These are phyloP conservation scores for Alloplasta piceator DNA, from an alignment of 2,888 invertebrate species.

Conservation along the genomic window DNA sequence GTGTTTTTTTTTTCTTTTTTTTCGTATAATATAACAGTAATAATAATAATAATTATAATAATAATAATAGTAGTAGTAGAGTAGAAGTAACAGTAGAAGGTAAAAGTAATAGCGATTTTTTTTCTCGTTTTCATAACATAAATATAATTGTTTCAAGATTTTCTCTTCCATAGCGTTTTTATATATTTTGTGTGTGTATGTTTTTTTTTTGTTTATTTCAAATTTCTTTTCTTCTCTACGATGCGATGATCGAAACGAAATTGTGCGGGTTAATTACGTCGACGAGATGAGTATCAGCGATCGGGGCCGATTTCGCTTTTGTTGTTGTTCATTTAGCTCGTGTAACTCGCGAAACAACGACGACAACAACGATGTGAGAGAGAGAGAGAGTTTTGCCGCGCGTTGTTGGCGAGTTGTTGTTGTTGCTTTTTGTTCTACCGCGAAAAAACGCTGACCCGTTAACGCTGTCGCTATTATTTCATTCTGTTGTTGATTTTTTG, in stretches of 20 bases:
- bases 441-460: not conserved
- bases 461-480: conserved; percentile 25
- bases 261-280: conserved; percentile 55
- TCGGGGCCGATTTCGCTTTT: not conserved
- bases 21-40: conserved; percentile 73
- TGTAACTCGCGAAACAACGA: not conserved
- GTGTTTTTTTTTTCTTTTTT: conserved; percentile 62
- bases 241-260: conserved; percentile 46
- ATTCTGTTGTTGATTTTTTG: conserved; percentile 15
- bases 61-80: conserved; percentile 56
- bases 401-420: conserved; percentile 5
- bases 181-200: conserved; percentile 4
- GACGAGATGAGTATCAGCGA: conserved; percentile 60
- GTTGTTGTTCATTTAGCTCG: not conserved
- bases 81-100: conserved; percentile 60
- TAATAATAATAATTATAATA: conserved; percentile 65
- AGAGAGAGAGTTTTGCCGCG: not conserved
- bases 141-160: conserved; percentile 44
- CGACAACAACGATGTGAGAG: conserved; percentile 2
- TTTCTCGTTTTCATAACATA: conserved; percentile 61
- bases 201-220: conserved; percentile 11
- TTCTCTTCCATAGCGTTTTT: conserved; percentile 12
- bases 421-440: conserved; percentile 61
- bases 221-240: conserved; percentile 26
- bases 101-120: conserved; percentile 62